A percentile compares a stretch with the other conserved stretches of the same genome.
These are phyloP conservation scores for Machimus rusticus DNA, from an alignment of 2,888 invertebrate species.

Conservation along the genomic window DNA sequence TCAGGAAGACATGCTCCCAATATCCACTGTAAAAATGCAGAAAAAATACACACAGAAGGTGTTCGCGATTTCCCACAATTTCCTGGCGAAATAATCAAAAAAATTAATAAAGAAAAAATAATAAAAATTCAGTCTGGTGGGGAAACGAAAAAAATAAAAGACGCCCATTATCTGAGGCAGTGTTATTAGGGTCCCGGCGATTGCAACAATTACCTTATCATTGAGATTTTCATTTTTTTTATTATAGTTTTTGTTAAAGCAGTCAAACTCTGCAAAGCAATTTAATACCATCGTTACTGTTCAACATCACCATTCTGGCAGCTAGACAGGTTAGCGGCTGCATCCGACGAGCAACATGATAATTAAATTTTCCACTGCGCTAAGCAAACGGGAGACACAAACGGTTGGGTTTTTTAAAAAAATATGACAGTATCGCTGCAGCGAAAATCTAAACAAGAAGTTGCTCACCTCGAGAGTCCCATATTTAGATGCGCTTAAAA, in stretches of 20 bases:
- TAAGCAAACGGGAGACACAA: background rate
- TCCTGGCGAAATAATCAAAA: background rate
- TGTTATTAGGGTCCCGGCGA: background rate
- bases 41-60: background rate
- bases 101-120: background rate
- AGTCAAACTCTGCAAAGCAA: constrained; percentile 9
- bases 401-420: background rate
- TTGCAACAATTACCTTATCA: constrained; percentile 23
- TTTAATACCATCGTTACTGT: constrained; percentile 7
- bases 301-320: background rate
- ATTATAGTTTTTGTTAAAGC: background rate
- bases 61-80: background rate
- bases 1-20: background rate
- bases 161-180: background rate
- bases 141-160: background rate
- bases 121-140: background rate
- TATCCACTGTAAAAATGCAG: background rate
- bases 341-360: constrained; percentile 4
- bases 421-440: background rate
- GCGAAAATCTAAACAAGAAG: constrained; percentile 27
- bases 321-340: background rate
- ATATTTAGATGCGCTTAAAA: constrained; percentile 4
- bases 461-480: constrained; percentile 18
- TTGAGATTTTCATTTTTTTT: background rate
- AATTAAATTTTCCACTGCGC: constrained; percentile 17